Evolutionary conservation across 2,888 invertebrate genomes (phyloP).

Genomic region (Therioaphis trifolii): DNA sequence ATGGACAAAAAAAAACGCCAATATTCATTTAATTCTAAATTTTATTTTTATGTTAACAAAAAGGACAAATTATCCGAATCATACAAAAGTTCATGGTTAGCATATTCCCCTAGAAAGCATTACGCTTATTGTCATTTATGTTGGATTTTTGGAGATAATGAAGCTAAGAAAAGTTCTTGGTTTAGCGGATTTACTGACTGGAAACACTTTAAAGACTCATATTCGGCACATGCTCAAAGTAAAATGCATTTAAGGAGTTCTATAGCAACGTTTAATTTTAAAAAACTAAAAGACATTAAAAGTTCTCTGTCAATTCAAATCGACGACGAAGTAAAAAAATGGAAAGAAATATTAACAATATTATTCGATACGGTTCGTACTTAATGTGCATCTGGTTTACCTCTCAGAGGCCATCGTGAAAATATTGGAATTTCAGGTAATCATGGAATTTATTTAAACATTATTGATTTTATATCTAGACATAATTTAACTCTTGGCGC

Average conservation of each 20-base stretch:
- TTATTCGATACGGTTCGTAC: too few relatives aligned
- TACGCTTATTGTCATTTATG: conserved; percentile 11
- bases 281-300: background rate
- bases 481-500: background rate
- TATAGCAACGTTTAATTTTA: conserved; percentile 11
- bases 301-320: conserved; percentile 7
- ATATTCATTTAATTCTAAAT: too few relatives aligned
- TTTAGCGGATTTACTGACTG: background rate
- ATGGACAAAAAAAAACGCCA: background rate
- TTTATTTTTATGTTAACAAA: too few relatives aligned
- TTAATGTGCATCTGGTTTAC: too few relatives aligned
- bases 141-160: conserved; percentile 16
- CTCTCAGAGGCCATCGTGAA: too few relatives aligned
- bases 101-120: conserved; percentile 4
- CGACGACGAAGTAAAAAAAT: conserved; percentile 6
- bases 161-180: background rate
- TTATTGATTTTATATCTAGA: conserved; percentile 5
- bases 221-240: background rate
- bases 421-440: too few relatives aligned
- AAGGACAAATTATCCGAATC: background rate
- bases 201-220: conserved; percentile 6
- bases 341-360: too few relatives aligned
- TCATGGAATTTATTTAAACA: conserved; percentile 1
- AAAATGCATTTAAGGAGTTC: background rate
- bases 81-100: conserved; percentile 6